Base-by-base conservation (phyloP, 2,888 invertebrate species). In the Drosophila percnosoma region DNA sequence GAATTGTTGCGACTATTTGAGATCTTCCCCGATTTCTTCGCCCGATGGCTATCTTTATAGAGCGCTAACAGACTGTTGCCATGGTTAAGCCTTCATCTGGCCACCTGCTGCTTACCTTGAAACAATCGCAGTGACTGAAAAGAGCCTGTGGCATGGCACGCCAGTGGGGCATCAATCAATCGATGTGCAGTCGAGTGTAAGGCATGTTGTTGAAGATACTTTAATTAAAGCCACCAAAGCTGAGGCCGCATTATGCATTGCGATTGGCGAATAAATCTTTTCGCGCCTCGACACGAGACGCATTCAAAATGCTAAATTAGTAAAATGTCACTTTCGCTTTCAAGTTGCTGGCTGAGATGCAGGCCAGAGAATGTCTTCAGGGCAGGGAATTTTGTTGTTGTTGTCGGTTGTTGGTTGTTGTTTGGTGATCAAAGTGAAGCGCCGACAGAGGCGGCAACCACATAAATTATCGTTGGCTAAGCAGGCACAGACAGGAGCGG, bases 261-360 rank as follows among this genome's bases (percentile, higher is more conserved):
- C 66, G 62, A 66, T 73, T 72, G 63, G 72, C 63, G 68, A 73
- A 85, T 85, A 85, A 85, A 88, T 85, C 88, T 85, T 83, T 78
- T 72, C 64, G 66, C 85, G 67, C 71, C 77, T 38, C 70, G 77
- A 80, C 83, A 59, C 63, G 73, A 72, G 77, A 73, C 83, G 81
- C 86, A 80, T 85, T 87, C 83, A 86, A 86, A 86, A 88, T 89
- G 87, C 83, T 87, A 89, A 87, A 89, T 87, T 89, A 89, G 87
- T 89, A 78, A 87, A 86, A 87, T 87, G 87, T 87, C 87, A 87
- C 87, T 87, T 87, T 89, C 89, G 85, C 85, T 89, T 87, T 89
- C 72, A 84, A 84, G 78, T 66, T 62, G 78, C 40, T 63, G 68
- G 68, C 77, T 57, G 15, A 29, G 57, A 36, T 38, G 33, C 42